Evolutionary conservation across 2,797 vertebrate species (phyloP), one percentile per base, ranked within the genome.

Genomic region (Catharus ustulatus): DNA sequence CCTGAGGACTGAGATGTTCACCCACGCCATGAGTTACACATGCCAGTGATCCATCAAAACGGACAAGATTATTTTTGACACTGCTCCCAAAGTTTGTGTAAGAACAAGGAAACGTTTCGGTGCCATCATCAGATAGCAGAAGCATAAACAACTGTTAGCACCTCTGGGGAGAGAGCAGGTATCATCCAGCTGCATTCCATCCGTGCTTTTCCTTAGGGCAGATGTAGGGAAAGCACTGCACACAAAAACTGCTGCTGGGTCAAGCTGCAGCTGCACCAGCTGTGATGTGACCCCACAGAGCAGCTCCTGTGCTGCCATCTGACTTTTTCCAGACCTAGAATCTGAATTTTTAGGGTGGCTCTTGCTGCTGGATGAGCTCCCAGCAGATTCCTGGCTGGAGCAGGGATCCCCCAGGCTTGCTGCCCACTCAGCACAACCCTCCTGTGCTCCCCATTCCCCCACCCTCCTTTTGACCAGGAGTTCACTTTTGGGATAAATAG

Each of bases 121-220:
- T 69, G 77, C 52, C 81, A 45, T 13, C 83, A 93, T n/a, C 71
- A 75, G 79, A 55, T 36, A 73, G 59, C 1, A 40, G 51, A 26
- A 45, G 51, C 46, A 78, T 29, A 94, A 91, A 79, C 62, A 84
- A 45, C 54, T 80, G 69, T 51, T 61, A 52, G 64, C 51, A 79
- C 57, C 76, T 76, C 54, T 11, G 36, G 32, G 80, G 61, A 74
- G 30, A 29, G 42, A 49, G 64, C 79, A 94, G 38, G 62, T 36
- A 38, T 10, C 55, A 54, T 10, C 38, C 40, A 38, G 45, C 74
- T 87, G 59, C 36, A 52, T 45, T 55, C 69, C 59, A 21, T 0
- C 9, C 5, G 38, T 3, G 26, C 0, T 21, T 85, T 54, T 40
- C 27, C 67, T 62, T 10, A 68, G n/a, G 15, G 68, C 21, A 57